These are phyloP conservation scores for Cecropterus lyciades DNA, from an alignment of 1,140 invertebrate genomes.

Conservation along the genomic window DNA sequence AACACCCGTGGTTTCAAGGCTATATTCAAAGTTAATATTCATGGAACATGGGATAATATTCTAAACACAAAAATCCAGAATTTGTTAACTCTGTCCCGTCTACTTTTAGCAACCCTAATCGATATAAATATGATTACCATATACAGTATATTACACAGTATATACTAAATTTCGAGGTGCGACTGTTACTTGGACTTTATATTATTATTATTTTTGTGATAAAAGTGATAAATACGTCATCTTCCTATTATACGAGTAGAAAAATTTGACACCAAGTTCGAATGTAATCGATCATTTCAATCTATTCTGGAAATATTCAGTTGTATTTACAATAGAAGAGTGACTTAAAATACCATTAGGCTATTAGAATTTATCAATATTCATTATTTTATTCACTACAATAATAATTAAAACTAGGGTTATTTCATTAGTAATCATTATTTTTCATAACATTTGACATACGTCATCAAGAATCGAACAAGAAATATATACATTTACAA, in stretches of 20 bases:
- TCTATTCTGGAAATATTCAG: background rate
- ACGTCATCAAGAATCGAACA: constrained; percentile 9
- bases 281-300: constrained; percentile 1
- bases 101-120: too few relatives aligned
- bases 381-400: background rate
- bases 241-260: background rate
- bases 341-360: constrained; percentile 2
- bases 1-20: too few relatives aligned
- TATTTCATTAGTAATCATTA: constrained; percentile 5
- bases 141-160: too few relatives aligned
- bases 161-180: too few relatives aligned
- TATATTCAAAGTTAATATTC: too few relatives aligned
- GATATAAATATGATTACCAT: too few relatives aligned
- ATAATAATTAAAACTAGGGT: background rate
- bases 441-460: constrained; percentile 9
- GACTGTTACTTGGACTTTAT: too few relatives aligned
- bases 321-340: constrained; percentile 10
- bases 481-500: background rate
- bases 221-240: background rate
- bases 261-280: constrained; percentile 3
- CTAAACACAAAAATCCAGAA: too few relatives aligned
- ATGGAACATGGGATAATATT: too few relatives aligned
- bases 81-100: too few relatives aligned
- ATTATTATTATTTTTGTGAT: too few relatives aligned
- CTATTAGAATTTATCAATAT: constrained; percentile 14